phyloP scores from a whole-genome alignment of 2,797 vertebrate species.

The Tolypeutes matacus region DNA sequence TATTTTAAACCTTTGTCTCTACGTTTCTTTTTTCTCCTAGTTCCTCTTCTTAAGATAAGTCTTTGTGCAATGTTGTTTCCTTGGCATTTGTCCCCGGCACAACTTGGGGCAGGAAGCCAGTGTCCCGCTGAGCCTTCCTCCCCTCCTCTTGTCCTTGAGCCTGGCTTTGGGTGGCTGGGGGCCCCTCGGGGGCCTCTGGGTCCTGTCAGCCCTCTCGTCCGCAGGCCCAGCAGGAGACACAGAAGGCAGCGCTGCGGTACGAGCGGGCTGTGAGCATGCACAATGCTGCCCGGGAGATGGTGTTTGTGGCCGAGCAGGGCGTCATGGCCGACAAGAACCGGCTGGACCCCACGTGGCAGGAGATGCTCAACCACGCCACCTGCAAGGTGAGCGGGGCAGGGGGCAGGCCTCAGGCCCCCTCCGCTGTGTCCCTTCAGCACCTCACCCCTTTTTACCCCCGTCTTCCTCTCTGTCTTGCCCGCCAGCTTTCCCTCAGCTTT shows the following conservation, averaged over 20 bases:
- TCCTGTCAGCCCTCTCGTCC: background rate
- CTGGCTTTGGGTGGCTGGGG: background rate
- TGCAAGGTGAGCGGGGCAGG: constrained; percentile 90
- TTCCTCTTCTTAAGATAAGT: background rate
- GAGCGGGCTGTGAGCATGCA: constrained; percentile 96
- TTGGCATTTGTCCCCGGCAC: background rate
- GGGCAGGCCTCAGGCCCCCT: accelerated
- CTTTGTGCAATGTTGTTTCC: background rate
- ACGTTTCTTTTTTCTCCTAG: background rate
- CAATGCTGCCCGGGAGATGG: constrained; percentile 95
- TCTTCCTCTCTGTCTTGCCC: background rate
- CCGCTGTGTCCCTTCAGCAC: accelerated
- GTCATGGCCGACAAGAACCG: constrained; percentile 95
- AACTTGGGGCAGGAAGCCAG: background rate
- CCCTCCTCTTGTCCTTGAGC: background rate
- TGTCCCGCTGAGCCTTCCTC: background rate
- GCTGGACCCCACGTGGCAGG: constrained; percentile 96
- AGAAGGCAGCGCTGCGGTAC: constrained; percentile 94
- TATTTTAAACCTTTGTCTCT: background rate
- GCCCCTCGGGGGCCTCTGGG: accelerated
- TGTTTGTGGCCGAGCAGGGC: constrained; percentile 95
- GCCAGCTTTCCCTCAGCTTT: background rate
- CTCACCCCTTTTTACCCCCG: background rate
- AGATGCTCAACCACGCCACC: constrained; percentile 97
- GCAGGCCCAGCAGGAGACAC: constrained; percentile 96